Percentiles rank a stretch among this genome's conserved stretches.
These are phyloP conservation scores for Oryzias curvinotus DNA, from an alignment of 2,113 vertebrate species.

Conservation along the genomic window DNA sequence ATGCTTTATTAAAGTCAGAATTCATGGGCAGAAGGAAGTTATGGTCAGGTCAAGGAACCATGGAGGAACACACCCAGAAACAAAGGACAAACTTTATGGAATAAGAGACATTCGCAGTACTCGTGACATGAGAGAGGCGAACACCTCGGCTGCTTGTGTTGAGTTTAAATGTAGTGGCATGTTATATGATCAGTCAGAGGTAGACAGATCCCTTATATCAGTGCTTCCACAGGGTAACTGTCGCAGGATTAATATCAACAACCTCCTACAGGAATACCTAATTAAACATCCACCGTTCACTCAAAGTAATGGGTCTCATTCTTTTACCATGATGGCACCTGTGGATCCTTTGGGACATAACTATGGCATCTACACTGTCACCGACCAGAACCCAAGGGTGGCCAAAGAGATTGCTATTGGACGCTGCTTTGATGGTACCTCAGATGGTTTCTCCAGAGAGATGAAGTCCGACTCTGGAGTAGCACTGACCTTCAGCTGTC, in stretches of 20 bases:
- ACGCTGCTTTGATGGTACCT: slow-evolving; percentile 95
- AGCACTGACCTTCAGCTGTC: slow-evolving; percentile 88
- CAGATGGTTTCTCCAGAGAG: slow-evolving; percentile 92
- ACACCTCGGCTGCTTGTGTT: slow-evolving; percentile 86
- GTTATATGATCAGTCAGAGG: slow-evolving; percentile 89
- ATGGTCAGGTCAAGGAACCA: slow-evolving; percentile 88
- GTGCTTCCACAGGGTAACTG: slow-evolving; percentile 90
- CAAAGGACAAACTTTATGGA: slow-evolving; percentile 87
- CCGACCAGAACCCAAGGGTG: slow-evolving; percentile 91
- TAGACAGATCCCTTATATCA: slow-evolving; percentile 87
- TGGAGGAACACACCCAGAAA: slow-evolving; percentile 86
- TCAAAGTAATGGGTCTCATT: slow-evolving; percentile 76
- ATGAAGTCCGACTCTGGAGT: slow-evolving; percentile 87
- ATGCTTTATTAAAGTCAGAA: slow-evolving; percentile 91
- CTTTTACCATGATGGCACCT: slow-evolving; percentile 90
- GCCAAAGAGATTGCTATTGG: slow-evolving; percentile 98
- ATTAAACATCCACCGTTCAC: slow-evolving; percentile 83
- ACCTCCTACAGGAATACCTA: slow-evolving; percentile 88
- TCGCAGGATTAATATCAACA: slow-evolving; percentile 77
- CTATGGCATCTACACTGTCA: slow-evolving; percentile 97
- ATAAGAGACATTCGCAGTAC: slow-evolving; percentile 93
- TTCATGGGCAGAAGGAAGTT: slow-evolving; percentile 88
- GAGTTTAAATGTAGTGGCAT: slow-evolving; percentile 98
- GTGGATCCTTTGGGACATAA: slow-evolving; percentile 96
- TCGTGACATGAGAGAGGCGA: slow-evolving; percentile 73